Percentiles rank a stretch among this genome's conserved stretches.
Conservation (phyloP, 2,888 invertebrate species). For the Oscheius onirici region DNA sequence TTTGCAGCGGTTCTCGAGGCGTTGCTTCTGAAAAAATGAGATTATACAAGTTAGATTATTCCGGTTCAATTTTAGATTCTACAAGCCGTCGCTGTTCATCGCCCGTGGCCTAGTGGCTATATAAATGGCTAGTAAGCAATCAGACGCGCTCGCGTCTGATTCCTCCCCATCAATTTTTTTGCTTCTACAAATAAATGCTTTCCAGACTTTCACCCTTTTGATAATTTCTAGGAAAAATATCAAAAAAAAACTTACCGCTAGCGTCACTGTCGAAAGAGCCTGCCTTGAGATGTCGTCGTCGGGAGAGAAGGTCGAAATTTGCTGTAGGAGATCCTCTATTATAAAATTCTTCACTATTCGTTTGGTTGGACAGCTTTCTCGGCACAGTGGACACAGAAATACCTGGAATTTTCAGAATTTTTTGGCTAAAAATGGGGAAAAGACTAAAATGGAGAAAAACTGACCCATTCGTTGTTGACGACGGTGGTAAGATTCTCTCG, state of each 20-base stretch:
- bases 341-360: slow-evolving; percentile 27
- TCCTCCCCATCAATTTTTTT: too few relatives aligned
- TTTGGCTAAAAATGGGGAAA: too few relatives aligned
- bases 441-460: too few relatives aligned
- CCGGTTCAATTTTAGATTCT: too few relatives aligned
- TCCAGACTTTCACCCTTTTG: too few relatives aligned
- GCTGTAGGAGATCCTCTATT: slow-evolving; percentile 29
- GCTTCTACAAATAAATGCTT: too few relatives aligned
- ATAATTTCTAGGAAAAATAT: too few relatives aligned
- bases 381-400: slow-evolving; percentile 33
- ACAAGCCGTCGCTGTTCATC: too few relatives aligned
- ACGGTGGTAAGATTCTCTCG: slow-evolving; percentile 22
- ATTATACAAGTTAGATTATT: too few relatives aligned
- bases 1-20: slow-evolving; percentile 23
- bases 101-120: too few relatives aligned
- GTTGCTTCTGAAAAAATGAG: slow-evolving; percentile 20
- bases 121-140: too few relatives aligned
- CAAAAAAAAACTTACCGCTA: slow-evolving; percentile 11
- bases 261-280: slow-evolving; percentile 1
- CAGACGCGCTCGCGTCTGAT: too few relatives aligned
- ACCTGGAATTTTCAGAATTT: slow-evolving; percentile 20
- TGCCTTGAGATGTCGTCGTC: not conserved
- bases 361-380: slow-evolving; percentile 19
- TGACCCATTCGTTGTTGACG: slow-evolving; percentile 28
- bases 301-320: slow-evolving; percentile 1